Evolutionary conservation across 2,797 vertebrate species (phyloP).

Genomic region (Muscicapa striata): DNA sequence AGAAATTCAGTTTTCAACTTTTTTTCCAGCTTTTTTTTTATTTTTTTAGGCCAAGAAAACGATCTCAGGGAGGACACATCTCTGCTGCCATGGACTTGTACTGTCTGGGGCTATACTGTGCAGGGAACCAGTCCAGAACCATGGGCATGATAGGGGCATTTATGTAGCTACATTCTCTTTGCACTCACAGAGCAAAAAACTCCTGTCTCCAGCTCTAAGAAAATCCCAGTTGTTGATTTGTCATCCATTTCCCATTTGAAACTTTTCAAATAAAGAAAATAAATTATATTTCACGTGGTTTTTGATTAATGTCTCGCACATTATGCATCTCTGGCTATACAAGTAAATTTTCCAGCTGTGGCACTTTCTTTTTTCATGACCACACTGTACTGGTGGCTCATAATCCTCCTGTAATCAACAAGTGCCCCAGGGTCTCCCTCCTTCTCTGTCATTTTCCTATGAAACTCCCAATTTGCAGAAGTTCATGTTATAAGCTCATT

Average conservation of each 20-base stretch:
- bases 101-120: not conserved
- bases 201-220: not conserved
- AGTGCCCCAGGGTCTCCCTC: not conserved
- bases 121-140: not conserved
- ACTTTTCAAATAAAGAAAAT: not conserved
- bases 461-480: conserved; percentile 57
- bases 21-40: not conserved
- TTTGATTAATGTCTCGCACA: not conserved
- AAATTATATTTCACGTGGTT: not conserved
- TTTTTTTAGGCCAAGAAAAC: not conserved
- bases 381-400: not conserved
- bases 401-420: not conserved
- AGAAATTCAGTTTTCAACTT: not conserved
- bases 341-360: not conserved
- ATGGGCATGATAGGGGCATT: rapidly evolving
- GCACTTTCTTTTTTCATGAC: not conserved
- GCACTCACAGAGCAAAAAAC: not conserved
- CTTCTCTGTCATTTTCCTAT: conserved; percentile 16
- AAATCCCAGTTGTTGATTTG: not conserved
- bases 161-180: not conserved
- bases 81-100: not conserved
- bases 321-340: not conserved
- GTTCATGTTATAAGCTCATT: conserved; percentile 47
- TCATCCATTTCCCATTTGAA: not conserved
- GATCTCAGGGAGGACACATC: not conserved